These are phyloP conservation scores for Paralichthys olivaceus DNA, from an alignment of 2,113 vertebrate species.

Conservation along the genomic window DNA sequence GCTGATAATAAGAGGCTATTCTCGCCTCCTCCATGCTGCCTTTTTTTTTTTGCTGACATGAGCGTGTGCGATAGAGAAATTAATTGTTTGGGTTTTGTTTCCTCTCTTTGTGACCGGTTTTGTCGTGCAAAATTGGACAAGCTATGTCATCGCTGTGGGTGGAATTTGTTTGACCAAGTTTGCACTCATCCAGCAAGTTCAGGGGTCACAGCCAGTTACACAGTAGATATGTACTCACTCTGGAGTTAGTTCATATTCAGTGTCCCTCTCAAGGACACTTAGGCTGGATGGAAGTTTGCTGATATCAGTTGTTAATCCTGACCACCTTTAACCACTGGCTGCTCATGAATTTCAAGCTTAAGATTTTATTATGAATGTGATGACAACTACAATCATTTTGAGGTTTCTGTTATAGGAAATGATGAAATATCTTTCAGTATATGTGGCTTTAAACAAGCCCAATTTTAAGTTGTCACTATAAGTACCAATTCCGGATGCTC, in stretches of 20 bases:
- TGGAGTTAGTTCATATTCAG: slow-evolving; percentile 21
- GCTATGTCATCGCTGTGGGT: background rate
- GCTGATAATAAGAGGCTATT: slow-evolving; percentile 29
- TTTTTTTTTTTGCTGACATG: slow-evolving; percentile 28
- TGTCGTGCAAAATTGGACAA: background rate
- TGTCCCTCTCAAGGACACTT: slow-evolving; percentile 36
- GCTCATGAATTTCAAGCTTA: slow-evolving; percentile 8
- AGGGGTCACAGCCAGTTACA: slow-evolving; percentile 29
- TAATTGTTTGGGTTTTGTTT: background rate
- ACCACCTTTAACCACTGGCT: slow-evolving; percentile 32
- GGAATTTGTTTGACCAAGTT: slow-evolving; percentile 3
- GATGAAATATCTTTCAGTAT: background rate
- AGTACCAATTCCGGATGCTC: too few relatives aligned
- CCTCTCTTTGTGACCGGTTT: background rate
- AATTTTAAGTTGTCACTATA: background rate
- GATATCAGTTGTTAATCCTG: slow-evolving; percentile 51
- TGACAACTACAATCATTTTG: too few relatives aligned
- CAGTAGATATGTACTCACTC: background rate
- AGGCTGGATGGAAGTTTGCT: slow-evolving; percentile 50
- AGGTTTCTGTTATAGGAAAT: background rate
- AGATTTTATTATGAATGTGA: background rate
- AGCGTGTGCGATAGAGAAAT: background rate
- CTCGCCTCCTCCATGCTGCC: background rate
- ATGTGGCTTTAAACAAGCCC: slow-evolving; percentile 1
- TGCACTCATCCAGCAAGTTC: slow-evolving; percentile 1